Conservation (phyloP, 2,797 vertebrate species). For the Siniperca undulata region DNA sequence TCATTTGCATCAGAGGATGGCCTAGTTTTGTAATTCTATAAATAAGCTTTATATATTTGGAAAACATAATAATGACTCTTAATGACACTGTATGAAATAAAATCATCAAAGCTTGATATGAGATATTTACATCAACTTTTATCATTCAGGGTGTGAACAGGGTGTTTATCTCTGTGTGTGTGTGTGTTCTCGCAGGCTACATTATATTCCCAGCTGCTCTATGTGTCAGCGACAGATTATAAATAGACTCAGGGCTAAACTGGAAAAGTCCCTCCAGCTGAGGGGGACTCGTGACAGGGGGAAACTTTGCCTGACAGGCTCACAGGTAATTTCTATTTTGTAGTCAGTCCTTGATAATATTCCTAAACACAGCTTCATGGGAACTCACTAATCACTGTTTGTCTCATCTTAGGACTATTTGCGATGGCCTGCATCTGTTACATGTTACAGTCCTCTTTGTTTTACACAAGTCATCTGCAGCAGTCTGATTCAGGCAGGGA, state of each 20-base stretch:
- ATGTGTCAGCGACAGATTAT: conserved; percentile 56
- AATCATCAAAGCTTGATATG: not conserved
- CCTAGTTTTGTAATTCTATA: not conserved
- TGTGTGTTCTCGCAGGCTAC: conserved; percentile 33
- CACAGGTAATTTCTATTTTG: conserved; percentile 46
- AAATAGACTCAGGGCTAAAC: conserved; percentile 67
- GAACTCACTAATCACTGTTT: conserved; percentile 41
- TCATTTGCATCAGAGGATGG: not conserved
- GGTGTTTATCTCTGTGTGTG: conserved; percentile 35
- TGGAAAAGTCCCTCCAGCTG: conserved; percentile 63
- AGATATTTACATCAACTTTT: not conserved
- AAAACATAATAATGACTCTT: not conserved
- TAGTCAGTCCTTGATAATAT: conserved; percentile 14
- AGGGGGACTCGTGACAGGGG: conserved; percentile 27
- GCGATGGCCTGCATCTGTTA: not conserved
- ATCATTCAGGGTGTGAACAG: not conserved
- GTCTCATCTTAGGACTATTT: conserved; percentile 3
- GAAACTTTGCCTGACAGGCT: conserved; percentile 24
- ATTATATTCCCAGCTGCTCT: conserved; percentile 65
- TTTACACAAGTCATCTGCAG: not conserved
- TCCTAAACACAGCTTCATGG: conserved; percentile 18
- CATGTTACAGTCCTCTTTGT: not conserved
- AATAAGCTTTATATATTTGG: not conserved
- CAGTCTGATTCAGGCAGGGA: not conserved
- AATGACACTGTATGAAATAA: not conserved